Evolutionary conservation across 2,113 vertebrate species (phyloP).

Genomic region (Hypocryptadius cinnamomeus): DNA sequence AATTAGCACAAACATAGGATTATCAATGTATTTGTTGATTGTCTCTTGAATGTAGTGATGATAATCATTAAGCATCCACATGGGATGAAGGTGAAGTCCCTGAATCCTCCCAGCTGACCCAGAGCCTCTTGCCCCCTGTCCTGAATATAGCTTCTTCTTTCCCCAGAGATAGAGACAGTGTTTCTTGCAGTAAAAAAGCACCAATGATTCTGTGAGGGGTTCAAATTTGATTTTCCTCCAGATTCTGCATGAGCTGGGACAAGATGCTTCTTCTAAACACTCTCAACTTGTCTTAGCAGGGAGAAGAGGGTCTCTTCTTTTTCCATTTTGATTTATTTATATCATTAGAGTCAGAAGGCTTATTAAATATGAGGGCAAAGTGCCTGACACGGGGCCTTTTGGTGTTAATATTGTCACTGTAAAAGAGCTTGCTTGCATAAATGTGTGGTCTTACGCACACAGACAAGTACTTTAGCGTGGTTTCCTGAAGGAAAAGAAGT

Average conservation of each 20-base stretch:
- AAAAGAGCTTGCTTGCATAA: not conserved
- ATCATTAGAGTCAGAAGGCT: not conserved
- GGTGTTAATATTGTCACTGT: not conserved
- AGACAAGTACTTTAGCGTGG: not conserved
- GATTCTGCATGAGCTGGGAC: not conserved
- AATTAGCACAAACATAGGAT: not conserved
- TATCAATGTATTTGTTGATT: not conserved
- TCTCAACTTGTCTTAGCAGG: not conserved
- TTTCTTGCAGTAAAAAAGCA: not conserved
- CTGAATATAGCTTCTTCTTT: not conserved
- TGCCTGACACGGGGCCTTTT: not conserved
- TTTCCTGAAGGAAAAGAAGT: not conserved
- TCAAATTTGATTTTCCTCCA: not conserved
- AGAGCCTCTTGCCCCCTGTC: not conserved
- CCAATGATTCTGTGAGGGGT: fast-evolving
- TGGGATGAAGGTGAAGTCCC: not conserved
- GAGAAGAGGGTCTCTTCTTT: not conserved
- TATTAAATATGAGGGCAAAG: not conserved
- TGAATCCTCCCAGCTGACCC: not conserved
- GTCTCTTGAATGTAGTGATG: not conserved
- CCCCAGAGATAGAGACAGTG: not conserved
- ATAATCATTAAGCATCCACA: not conserved
- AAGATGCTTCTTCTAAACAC: not conserved
- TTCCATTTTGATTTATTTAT: not conserved
- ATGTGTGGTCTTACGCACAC: not conserved